These are phyloP conservation scores for Xestia rhomboidea DNA, from an alignment of 2,888 invertebrate species.

Conservation along the genomic window DNA sequence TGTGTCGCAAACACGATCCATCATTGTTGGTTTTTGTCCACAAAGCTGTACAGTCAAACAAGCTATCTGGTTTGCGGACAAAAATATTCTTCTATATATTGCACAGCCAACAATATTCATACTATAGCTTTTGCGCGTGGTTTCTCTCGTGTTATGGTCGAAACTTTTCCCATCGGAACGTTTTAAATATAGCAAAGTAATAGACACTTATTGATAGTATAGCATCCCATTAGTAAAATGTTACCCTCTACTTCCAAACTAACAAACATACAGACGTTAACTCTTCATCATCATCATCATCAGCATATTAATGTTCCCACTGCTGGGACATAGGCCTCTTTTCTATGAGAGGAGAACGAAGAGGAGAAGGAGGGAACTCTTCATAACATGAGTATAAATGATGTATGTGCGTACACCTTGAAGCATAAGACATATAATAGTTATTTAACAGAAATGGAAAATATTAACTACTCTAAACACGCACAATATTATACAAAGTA, in stretches of 20 bases:
- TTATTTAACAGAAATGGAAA: no score
- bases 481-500: no score
- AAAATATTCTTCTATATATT: background rate
- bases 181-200: background rate
- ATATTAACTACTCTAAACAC: background rate
- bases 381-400: no score
- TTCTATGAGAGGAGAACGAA: no score
- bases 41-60: slow-evolving; percentile 53
- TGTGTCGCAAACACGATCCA: slow-evolving; percentile 68
- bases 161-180: background rate
- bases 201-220: background rate
- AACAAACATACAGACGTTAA: background rate
- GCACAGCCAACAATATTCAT: background rate
- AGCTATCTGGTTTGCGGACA: background rate
- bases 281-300: no score
- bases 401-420: no score
- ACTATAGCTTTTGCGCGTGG: background rate
- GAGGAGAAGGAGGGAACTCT: no score
- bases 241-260: background rate
- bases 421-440: no score
- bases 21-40: slow-evolving; percentile 73
- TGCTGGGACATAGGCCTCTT: no score
- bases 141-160: background rate
- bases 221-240: background rate
- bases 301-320: no score